Evolutionary conservation across 2,888 invertebrate genomes (phyloP).

Genomic region (Lasioglossum malachurum): DNA sequence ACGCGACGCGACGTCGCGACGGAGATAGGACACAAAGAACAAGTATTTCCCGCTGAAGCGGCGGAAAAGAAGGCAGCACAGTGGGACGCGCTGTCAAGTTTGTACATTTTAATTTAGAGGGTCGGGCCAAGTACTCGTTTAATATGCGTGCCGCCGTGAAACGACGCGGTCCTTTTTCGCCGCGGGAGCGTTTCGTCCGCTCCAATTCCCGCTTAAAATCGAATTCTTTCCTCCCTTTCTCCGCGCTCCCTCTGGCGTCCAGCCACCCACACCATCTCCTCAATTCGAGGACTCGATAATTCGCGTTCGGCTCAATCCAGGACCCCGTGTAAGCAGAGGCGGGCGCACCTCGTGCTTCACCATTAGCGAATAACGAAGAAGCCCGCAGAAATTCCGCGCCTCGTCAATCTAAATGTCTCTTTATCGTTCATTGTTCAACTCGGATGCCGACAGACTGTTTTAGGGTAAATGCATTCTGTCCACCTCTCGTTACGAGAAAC

Average conservation of each 20-base stretch:
- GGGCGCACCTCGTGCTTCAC: neutral
- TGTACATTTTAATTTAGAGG: constrained; percentile 66
- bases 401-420: neutral
- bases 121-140: constrained; percentile 57
- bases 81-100: constrained; percentile 53
- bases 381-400: neutral
- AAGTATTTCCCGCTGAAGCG: constrained; percentile 38
- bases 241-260: neutral
- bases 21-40: constrained; percentile 38
- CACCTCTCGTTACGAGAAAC: no score
- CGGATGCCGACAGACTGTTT: neutral
- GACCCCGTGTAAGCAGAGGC: neutral
- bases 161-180: constrained; percentile 28
- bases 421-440: neutral
- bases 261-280: no score
- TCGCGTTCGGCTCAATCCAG: neutral
- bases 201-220: constrained; percentile 37
- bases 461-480: neutral
- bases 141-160: constrained; percentile 55
- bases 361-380: neutral
- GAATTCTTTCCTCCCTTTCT: neutral
- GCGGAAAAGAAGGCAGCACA: constrained; percentile 34
- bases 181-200: constrained; percentile 7
- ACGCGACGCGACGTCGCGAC: neutral
- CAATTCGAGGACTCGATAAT: constrained; percentile 6